Base-by-base conservation (phyloP, 1,140 invertebrate species). In the Ylistrum balloti region DNA sequence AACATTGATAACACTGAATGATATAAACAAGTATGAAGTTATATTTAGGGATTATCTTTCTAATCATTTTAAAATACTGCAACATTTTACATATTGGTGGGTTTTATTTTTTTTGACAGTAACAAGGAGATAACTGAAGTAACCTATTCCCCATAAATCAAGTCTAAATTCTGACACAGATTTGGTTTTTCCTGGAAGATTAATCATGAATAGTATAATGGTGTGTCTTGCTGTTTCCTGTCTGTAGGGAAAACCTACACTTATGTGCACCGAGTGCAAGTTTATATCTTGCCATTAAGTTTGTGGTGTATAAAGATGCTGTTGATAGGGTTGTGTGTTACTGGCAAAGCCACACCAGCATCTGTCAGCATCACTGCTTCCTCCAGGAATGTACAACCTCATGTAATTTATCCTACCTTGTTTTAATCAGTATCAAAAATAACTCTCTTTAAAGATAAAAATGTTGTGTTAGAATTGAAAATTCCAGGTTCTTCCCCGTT, bases 341-440 rank as follows among this genome's bases (percentile, higher is more conserved):
- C 22, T 74, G 56, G 56, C n/a, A 5, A 11, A n/a, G 56, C 35
- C 35, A 7, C 35, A 7, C 35, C 35, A 13, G 56, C 9, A 28
- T n/a, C 56, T 74, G 56, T 74, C 56, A 74, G 56, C 45, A 22
- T 56, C 45, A 56, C 45, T 56, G 45, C 56, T 28, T 74, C 56
- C 56, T n/a, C 56, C 28, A 7, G 56, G 56, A 74, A 74, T 74
- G 56, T 74, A 2, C 22, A 28, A 74, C 0, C 56, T 74, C 7
- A 56, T 56, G 56, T 74, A 28, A 74, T 74, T 28, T 28, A 74
- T 74, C 56, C 56, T 28, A 74, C 0, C 56, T 28, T 74, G 56
- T 74, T 74, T 74, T 74, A 74, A 74, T 74, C 56, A 74, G 56
- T 74, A 74, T 74, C 56, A 74, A 74, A 74, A 74, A 74, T 74